A percentile compares a stretch with the other conserved stretches of the same genome.
phyloP scores from a whole-genome alignment of 2,888 invertebrate genomes.

The Phyllotreta striolata region DNA sequence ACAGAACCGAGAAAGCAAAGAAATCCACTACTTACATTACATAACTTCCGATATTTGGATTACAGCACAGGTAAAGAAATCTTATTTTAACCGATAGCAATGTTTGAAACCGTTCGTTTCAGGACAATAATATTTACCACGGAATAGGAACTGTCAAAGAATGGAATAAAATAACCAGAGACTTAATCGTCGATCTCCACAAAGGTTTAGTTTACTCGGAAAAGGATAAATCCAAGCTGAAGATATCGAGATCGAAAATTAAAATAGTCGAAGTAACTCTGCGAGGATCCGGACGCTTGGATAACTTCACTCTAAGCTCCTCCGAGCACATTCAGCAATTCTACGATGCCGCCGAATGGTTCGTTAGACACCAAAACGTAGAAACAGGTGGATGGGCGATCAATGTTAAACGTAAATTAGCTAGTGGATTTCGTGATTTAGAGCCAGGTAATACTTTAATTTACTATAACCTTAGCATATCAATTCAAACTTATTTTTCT shows the following conservation, averaged over 20 bases:
- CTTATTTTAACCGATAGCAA: conserved; percentile 1
- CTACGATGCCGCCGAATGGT: conserved; percentile 92
- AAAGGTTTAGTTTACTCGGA: conserved; percentile 81
- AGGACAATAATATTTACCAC: conserved; percentile 84
- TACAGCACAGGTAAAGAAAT: conserved; percentile 68
- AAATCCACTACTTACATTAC: conserved; percentile 83
- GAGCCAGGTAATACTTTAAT: conserved; percentile 69
- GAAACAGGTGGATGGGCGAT: conserved; percentile 93
- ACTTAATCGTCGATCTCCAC: conserved; percentile 88
- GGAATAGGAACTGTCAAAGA: conserved; percentile 75
- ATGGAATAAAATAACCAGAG: conserved; percentile 85
- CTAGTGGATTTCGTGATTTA: conserved; percentile 78
- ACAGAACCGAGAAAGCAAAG: conserved; percentile 80
- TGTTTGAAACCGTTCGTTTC: conserved; percentile 34
- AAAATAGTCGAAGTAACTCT: conserved; percentile 63
- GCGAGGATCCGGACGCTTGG: conserved; percentile 70
- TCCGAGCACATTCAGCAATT: conserved; percentile 92
- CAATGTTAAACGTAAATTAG: conserved; percentile 79
- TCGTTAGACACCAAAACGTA: conserved; percentile 83
- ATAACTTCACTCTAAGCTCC: conserved; percentile 80
- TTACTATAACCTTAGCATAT: no score
- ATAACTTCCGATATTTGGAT: conserved; percentile 78
- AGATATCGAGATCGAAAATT: conserved; percentile 75
- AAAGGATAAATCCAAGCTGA: conserved; percentile 73
- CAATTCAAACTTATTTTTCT: conserved; percentile 33